Percentiles rank a stretch among this genome's conserved stretches.
phyloP scores from a whole-genome alignment of 2,113 vertebrate species.

The Genyomyrus donnyi region DNA sequence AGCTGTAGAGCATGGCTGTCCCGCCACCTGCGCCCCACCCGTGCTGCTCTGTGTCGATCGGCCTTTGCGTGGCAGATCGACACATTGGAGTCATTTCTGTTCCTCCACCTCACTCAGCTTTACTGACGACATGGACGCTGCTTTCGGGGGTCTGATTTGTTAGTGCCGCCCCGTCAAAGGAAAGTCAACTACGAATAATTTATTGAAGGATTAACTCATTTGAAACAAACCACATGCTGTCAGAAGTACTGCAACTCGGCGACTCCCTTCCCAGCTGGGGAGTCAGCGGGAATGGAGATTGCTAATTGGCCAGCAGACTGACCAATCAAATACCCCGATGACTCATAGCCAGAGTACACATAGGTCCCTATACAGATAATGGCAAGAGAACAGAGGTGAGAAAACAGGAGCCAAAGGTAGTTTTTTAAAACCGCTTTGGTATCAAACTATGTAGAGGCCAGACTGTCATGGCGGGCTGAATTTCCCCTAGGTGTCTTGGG shows the following conservation, averaged over 20 bases:
- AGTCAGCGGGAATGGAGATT: not conserved
- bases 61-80: constrained; percentile 22
- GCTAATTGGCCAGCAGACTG: not conserved
- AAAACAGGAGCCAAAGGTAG: not conserved
- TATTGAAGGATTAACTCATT: not conserved
- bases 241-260: not conserved
- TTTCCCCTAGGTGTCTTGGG: not conserved
- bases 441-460: not conserved
- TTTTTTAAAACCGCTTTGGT: not conserved
- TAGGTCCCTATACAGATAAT: not conserved
- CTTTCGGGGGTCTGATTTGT: not conserved
- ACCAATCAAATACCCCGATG: not conserved
- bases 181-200: not conserved
- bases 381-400: not conserved
- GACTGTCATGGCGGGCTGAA: not conserved
- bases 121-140: constrained; percentile 2
- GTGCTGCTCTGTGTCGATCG: constrained; percentile 24
- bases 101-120: not conserved
- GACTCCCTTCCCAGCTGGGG: not conserved
- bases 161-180: not conserved
- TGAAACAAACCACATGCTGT: not conserved
- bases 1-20: constrained; percentile 35
- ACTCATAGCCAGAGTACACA: not conserved
- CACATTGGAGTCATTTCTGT: constrained; percentile 27
- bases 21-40: not conserved